phyloP scores from a whole-genome alignment of 1,140 invertebrate genomes.

The Cydia amplana region DNA sequence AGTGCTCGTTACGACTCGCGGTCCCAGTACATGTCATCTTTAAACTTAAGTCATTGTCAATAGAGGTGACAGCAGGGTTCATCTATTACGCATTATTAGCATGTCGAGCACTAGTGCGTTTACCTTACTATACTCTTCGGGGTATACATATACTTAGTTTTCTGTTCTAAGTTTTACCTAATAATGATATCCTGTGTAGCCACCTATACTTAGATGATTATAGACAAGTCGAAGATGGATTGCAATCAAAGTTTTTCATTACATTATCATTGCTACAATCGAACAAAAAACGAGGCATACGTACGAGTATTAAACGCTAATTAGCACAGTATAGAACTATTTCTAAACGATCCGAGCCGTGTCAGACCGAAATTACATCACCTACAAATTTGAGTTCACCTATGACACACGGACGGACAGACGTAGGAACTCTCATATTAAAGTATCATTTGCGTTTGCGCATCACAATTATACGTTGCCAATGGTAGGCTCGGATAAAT shows the following conservation, averaged over 20 bases:
- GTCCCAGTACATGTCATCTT: too few relatives aligned
- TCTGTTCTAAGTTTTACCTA: too few relatives aligned
- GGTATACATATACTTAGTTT: too few relatives aligned
- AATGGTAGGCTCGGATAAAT: constrained; percentile 8
- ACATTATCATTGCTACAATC: constrained; percentile 1
- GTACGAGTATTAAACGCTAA: constrained; percentile 9
- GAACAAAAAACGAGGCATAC: neutral
- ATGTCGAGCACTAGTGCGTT: too few relatives aligned
- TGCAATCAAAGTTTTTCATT: neutral
- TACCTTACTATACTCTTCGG: too few relatives aligned
- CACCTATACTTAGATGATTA: too few relatives aligned
- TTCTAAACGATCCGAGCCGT: neutral
- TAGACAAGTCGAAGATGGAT: neutral
- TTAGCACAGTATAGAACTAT: neutral
- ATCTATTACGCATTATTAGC: too few relatives aligned
- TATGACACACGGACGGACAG: constrained; percentile 46
- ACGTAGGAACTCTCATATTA: constrained; percentile 49
- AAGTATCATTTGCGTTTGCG: constrained; percentile 47
- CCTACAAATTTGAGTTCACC: constrained; percentile 40
- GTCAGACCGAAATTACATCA: constrained; percentile 34
- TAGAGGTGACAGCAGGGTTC: too few relatives aligned
- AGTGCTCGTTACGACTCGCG: too few relatives aligned
- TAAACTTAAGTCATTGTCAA: too few relatives aligned
- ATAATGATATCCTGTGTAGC: too few relatives aligned
- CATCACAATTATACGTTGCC: constrained; percentile 30